Evolutionary conservation across 2,113 vertebrate species (phyloP).

Genomic region (Cryptotis parvus): DNA sequence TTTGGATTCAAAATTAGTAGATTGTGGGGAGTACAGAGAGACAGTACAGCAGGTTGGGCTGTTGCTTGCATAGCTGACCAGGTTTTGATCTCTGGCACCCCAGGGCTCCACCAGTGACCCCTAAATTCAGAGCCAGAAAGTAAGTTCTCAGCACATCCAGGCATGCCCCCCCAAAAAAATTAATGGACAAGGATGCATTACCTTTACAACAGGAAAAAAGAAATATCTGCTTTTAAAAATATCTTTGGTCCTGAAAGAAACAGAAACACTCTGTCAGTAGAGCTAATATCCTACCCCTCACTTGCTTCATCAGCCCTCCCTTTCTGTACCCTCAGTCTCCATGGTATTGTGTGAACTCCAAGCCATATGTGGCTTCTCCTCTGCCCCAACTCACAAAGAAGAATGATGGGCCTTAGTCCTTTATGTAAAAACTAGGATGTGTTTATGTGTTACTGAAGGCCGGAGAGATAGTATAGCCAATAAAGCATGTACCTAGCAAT

Average conservation of each 20-base stretch:
- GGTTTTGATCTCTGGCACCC: too few species aligned
- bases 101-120: too few species aligned
- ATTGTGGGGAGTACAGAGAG: not conserved
- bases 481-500: too few species aligned
- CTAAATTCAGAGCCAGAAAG: too few species aligned
- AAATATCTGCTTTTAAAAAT: not conserved
- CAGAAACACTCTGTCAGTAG: not conserved
- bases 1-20: slow-evolving; percentile 45
- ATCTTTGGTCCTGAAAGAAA: not conserved
- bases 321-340: not conserved
- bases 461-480: too few species aligned
- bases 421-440: not conserved
- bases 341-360: not conserved
- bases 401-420: not conserved
- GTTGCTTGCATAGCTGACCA: too few species aligned
- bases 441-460: not conserved
- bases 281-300: not conserved
- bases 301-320: not conserved
- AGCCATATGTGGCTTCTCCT: not conserved
- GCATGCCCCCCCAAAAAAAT: not conserved
- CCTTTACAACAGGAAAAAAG: not conserved
- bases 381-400: not conserved
- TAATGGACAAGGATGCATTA: not conserved
- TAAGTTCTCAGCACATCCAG: too few species aligned
- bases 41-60: too few species aligned